Base-by-base conservation (phyloP, 2,113 vertebrate species). In the Cepphus grylle region DNA sequence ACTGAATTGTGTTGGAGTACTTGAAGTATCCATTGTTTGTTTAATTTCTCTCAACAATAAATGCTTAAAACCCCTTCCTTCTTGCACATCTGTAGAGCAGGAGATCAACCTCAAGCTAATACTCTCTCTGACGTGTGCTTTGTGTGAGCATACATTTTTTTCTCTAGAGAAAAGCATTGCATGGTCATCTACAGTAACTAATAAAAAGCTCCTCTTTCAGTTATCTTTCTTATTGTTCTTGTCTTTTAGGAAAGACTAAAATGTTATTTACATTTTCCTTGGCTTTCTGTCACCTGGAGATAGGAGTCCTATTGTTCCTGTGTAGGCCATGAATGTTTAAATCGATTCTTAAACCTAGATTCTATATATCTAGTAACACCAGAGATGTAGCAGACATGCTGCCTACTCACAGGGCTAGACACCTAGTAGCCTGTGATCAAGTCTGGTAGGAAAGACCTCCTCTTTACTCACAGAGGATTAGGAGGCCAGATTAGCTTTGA, bases 311-410 rank as follows among this genome's bases (percentile, higher is more conserved):
- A 1, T 62, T 65, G 18, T 87, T 79, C 32, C 19, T 56, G 4
- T 77, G 7, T 40, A 49, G 45, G 9, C 18, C 52, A 26, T n/a
- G 50, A 74, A 62, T 42, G 8, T 34, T 76, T 87, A 47, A 83
- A 36, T 69, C 42, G 22, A n/a, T 74, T 56, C 25, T 83, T 45
- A 38, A 73, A 26, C 9, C 20, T 67, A 9, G 29, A 3, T 70
- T 85, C 20, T 43, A 1, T 43, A 15, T 73, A n/a, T 55, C 32
- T 62, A 3, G 3, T 45, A 55, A 43, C 15, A 58, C 10, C 59
- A 78, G 63, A 71, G 29, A 23, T 34, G 13, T n/a, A 71, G 42
- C 0, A 6, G 30, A 14, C 0, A 0, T n/a, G 6, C 18, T 77
- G 19, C 67, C 29, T 67, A 9, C n/a, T 90, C 67, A 9, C 27